A percentile compares a stretch with the other conserved stretches of the same genome.
Conservation (phyloP, 2,113 vertebrate species). For the Phrynosoma platyrhinos region DNA sequence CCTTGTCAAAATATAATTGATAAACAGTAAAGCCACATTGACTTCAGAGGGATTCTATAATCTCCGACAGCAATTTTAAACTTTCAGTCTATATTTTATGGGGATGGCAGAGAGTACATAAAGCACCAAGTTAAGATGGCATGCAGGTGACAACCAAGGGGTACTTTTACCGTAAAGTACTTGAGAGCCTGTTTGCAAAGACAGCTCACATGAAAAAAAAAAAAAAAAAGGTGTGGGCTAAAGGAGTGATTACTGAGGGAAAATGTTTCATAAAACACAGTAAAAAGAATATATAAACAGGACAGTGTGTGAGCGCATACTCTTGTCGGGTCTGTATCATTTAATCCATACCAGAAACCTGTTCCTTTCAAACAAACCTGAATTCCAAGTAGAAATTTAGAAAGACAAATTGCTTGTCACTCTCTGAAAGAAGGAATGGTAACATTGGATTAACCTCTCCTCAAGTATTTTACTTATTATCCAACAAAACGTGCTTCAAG, state of each 20-base stretch:
- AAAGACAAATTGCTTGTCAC: constrained; percentile 59
- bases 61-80: neutral
- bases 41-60: neutral
- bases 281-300: constrained; percentile 39
- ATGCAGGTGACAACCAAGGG: constrained; percentile 26
- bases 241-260: constrained; percentile 19
- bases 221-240: neutral
- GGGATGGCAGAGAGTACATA: neutral
- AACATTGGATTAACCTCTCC: constrained; percentile 47
- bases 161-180: constrained; percentile 11
- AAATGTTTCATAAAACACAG: rapidly evolving
- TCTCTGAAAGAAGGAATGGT: constrained; percentile 49
- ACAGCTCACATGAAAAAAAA: neutral
- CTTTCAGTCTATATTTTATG: neutral
- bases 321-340: constrained; percentile 41
- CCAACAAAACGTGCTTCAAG: constrained; percentile 22
- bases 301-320: neutral
- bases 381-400: constrained; percentile 41
- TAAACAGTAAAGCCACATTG: neutral
- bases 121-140: constrained; percentile 1
- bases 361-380: constrained; percentile 45
- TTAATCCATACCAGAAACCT: constrained; percentile 62
- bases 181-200: rapidly evolving
- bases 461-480: constrained; percentile 40
- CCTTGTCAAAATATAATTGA: constrained; percentile 6